A percentile compares a stretch with the other conserved stretches of the same genome.
phyloP scores from a whole-genome alignment of 30 jellyfish, hydroid and myxozoan species.

The Clytia hemisphaerica region DNA sequence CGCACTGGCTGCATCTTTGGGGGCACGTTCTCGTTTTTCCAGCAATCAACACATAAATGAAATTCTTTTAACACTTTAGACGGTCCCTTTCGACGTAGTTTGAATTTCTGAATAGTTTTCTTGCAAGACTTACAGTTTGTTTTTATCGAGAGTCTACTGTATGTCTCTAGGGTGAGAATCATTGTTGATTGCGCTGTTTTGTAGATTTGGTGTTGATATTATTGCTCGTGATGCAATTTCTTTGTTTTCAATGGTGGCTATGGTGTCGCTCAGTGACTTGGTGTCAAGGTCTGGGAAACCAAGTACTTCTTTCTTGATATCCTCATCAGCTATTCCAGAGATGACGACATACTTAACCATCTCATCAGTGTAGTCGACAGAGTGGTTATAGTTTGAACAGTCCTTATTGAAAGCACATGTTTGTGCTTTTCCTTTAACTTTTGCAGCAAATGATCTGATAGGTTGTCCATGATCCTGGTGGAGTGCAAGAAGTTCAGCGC shows the following conservation, averaged over 20 bases:
- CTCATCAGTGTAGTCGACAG: neutral
- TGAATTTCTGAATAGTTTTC: neutral
- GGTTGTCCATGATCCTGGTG: constrained; percentile 21
- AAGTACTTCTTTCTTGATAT: neutral
- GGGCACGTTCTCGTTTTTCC: neutral
- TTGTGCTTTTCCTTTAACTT: constrained; percentile 13
- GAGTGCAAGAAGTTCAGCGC: neutral
- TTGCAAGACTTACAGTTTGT: neutral
- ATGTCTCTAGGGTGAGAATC: neutral
- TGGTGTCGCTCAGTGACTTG: neutral
- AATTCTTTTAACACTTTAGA: no score
- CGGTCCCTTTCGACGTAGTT: neutral
- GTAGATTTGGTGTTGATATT: neutral
- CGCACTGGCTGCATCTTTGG: no score
- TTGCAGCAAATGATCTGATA: neutral
- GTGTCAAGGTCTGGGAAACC: constrained; percentile 4
- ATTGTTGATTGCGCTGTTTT: neutral
- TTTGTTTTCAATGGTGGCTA: constrained; percentile 1
- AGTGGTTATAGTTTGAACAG: neutral
- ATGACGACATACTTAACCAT: neutral
- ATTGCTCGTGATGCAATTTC: constrained; percentile 10
- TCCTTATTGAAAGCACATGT: neutral
- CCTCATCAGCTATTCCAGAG: neutral
- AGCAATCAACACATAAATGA: neutral
- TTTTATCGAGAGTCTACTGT: neutral